Evolutionary conservation across 2,888 invertebrate genomes (phyloP).

Genomic region (Coelinius sp.): DNA sequence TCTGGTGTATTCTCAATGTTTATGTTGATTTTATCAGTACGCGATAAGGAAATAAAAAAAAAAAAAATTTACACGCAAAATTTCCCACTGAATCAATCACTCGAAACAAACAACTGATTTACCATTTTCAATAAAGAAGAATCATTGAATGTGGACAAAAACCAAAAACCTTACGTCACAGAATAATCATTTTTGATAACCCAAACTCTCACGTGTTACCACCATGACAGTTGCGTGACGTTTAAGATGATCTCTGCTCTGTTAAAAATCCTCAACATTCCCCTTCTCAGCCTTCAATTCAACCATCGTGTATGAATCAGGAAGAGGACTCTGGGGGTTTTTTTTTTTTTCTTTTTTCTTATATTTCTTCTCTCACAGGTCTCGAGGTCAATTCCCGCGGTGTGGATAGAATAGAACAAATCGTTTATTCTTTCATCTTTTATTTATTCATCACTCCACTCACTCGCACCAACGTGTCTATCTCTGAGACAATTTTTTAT

Average conservation of each 20-base stretch:
- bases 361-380: conserved; percentile 4
- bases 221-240: conserved; percentile 55
- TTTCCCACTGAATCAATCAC: no score
- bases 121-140: neutral
- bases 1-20: neutral
- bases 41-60: neutral
- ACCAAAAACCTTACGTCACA: neutral
- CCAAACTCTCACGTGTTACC: conserved; percentile 48
- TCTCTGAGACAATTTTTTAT: neutral
- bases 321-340: conserved; percentile 35
- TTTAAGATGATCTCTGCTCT: conserved; percentile 50
- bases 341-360: conserved; percentile 33
- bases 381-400: conserved; percentile 37
- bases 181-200: neutral
- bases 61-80: no score
- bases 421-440: conserved; percentile 10
- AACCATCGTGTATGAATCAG: conserved; percentile 33
- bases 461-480: neutral
- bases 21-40: neutral
- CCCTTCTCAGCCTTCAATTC: neutral
- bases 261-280: neutral
- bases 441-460: neutral
- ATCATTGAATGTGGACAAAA: neutral
- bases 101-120: neutral
- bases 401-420: conserved; percentile 29